These are phyloP conservation scores for Myiozetetes cayanensis DNA, from an alignment of 2,113 vertebrate species.

Conservation along the genomic window DNA sequence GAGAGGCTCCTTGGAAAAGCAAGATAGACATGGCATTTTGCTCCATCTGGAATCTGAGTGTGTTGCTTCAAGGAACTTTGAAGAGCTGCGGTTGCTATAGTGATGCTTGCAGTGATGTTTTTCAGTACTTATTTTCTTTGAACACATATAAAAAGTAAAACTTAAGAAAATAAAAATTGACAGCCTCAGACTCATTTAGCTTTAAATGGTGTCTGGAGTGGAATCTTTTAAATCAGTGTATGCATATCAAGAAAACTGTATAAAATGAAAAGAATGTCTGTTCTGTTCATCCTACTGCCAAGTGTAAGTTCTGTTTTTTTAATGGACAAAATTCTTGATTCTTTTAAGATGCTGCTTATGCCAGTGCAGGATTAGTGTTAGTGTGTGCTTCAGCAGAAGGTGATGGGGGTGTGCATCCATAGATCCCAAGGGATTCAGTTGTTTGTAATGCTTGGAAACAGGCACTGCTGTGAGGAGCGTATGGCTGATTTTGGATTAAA, in stretches of 20 bases:
- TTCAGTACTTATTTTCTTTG: constrained; percentile 35
- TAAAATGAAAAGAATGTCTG: neutral
- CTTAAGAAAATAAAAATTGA: constrained; percentile 28
- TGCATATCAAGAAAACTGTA: neutral
- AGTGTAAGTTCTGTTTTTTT: neutral
- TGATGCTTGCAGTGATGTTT: constrained; percentile 30
- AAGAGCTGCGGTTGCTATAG: constrained; percentile 59
- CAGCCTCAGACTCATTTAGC: neutral
- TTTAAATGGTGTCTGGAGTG: neutral
- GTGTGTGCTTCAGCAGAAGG: neutral
- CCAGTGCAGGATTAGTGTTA: neutral
- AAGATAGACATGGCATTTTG: constrained; percentile 43
- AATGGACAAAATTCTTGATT: neutral
- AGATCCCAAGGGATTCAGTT: neutral
- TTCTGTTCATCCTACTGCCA: neutral
- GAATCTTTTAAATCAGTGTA: neutral
- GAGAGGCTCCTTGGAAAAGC: constrained; percentile 35
- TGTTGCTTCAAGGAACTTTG: constrained; percentile 19
- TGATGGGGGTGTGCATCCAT: rapidly evolving
- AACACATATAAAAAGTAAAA: constrained; percentile 8
- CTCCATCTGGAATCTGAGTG: constrained; percentile 37
- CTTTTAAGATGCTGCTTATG: neutral
- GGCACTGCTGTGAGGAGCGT: neutral
- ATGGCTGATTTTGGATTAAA: constrained; percentile 7
- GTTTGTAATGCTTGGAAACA: neutral